Evolutionary conservation across 2,797 vertebrate species (phyloP), one percentile per base, ranked within the genome.

Genomic region (Channa striata): DNA sequence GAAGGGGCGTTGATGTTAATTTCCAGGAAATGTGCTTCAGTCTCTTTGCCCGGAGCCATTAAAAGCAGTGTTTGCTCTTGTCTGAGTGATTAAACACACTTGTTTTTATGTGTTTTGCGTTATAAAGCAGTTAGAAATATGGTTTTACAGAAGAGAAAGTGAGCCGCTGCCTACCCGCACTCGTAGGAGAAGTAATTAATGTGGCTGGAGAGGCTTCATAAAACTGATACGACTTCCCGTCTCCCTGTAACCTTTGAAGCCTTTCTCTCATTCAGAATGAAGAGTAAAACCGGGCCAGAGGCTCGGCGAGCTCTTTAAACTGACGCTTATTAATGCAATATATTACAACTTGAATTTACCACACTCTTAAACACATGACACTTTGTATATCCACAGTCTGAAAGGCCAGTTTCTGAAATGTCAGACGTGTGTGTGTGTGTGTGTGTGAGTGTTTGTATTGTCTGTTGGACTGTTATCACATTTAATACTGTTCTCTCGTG

Each of bases 311-410:
- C 78, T 85, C 87, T 88, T 82, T 77, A 68, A 68, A 33, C 77
- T 75, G 84, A 86, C 78, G 75, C 85, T 83, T 83, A 85, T 84
- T 85, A 84, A 86, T 70, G 66, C 77, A 74, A 46, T 57, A 44
- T 39, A 72, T 79, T 77, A 50, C 80, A 21, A 16, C 39, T 54
- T 33, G 23, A 59, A 83, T 84, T 81, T 77, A 87, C 68, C 72
- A 63, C 72, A 42, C 73, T 59, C 59, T 72, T 66, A 84, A 81
- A 85, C 39, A 72, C 65, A 60, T 33, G 60, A 57, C 77, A 79
- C 75, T 79, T 67, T 79, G 53, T 77, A 68, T 62, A 85, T 71
- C 65, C 80, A 70, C 16, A 54, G 37, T 17, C 47, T 65, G 25
- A 77, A 85, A 87, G 78, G 83, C 48, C 81, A 72, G 19, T 60